phyloP scores from a whole-genome alignment of 2,797 vertebrate species.

The Enteromius anoplus region DNA sequence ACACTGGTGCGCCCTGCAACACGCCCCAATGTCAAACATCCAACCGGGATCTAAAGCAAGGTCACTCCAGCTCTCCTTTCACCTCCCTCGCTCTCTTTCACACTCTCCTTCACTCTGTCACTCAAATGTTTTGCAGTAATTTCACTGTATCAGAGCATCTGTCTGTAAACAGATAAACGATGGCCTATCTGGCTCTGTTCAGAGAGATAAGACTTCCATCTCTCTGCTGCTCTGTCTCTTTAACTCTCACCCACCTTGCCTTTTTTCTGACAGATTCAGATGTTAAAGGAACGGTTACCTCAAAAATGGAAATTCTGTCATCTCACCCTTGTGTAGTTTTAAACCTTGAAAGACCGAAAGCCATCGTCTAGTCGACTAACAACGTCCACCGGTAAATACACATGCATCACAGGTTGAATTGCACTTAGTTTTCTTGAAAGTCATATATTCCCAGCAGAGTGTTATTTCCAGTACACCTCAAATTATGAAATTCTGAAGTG shows the following conservation, averaged over 20 bases:
- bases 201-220: constrained; percentile 73
- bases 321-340: not conserved
- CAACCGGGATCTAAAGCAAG: constrained; percentile 19
- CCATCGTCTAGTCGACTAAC: not conserved
- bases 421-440: not conserved
- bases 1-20: not conserved
- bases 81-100: constrained; percentile 29
- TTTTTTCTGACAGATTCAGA: constrained; percentile 3
- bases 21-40: constrained; percentile 39
- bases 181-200: constrained; percentile 62
- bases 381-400: not conserved
- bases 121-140: constrained; percentile 53
- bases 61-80: constrained; percentile 36
- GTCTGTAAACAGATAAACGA: constrained; percentile 52
- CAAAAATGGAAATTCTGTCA: constrained; percentile 1
- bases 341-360: not conserved
- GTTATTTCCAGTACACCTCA: not conserved
- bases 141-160: constrained; percentile 52
- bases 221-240: constrained; percentile 49
- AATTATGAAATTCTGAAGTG: not conserved
- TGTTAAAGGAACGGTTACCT: not conserved
- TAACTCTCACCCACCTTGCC: constrained; percentile 21
- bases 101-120: constrained; percentile 32
- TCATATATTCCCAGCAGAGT: not conserved
- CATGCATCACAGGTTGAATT: not conserved